Conservation (phyloP, 2,797 vertebrate species). For the Sebastolobus altivelis region DNA sequence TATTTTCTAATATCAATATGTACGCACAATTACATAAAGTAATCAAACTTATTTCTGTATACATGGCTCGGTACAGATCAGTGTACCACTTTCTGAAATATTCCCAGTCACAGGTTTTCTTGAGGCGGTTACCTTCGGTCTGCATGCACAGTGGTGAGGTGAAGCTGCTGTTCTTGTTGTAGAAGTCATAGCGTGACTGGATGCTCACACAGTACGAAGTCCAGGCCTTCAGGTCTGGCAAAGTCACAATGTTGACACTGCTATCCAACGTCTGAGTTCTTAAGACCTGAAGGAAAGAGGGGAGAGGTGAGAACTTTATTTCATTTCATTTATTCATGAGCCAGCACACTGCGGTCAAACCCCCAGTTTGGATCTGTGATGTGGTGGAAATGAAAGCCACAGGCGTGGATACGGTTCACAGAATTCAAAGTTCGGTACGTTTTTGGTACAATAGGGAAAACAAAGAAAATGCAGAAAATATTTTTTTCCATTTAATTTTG, state of each 20-base stretch:
- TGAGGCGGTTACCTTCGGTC: conserved; percentile 66
- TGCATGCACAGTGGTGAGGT: conserved; percentile 59
- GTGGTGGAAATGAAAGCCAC: neutral
- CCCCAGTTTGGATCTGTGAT: neutral
- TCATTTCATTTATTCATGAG: neutral
- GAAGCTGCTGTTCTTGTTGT: conserved; percentile 75
- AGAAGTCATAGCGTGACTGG: conserved; percentile 59
- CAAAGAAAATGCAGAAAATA: too few relatives aligned
- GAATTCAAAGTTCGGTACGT: too few relatives aligned
- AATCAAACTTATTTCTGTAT: neutral
- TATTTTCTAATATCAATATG: too few relatives aligned
- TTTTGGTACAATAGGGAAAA: too few relatives aligned
- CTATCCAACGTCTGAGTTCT: neutral
- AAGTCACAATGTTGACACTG: conserved; percentile 39
- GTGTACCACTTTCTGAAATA: neutral
- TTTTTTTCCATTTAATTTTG: too few relatives aligned
- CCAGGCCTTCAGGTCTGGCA: conserved; percentile 67
- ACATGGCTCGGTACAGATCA: neutral
- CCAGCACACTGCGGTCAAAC: neutral
- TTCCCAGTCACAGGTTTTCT: neutral
- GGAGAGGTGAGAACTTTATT: neutral
- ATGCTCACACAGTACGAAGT: conserved; percentile 79
- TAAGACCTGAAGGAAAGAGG: conserved; percentile 36
- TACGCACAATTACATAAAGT: too few relatives aligned
- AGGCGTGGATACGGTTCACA: too few relatives aligned